These are phyloP conservation scores for Parazoanthus atlanticus DNA, from an alignment of 92 coral and sea anemone genomes.

Conservation along the genomic window DNA sequence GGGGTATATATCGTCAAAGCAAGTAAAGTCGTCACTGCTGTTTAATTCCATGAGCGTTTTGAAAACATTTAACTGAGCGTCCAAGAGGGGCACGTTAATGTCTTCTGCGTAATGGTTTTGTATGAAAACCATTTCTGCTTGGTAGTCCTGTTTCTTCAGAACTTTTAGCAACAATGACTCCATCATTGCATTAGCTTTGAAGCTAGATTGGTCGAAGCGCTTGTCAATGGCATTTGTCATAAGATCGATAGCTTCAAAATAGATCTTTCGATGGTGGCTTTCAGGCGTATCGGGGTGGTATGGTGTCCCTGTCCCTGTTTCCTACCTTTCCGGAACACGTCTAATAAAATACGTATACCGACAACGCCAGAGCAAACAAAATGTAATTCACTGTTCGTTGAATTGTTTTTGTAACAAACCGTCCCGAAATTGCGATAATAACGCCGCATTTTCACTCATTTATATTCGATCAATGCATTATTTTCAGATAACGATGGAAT, in stretches of 20 bases:
- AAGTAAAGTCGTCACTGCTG: conserved; percentile 51
- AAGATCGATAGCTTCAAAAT: conserved; percentile 48
- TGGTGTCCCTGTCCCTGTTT: conserved; percentile 63
- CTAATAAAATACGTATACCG: not conserved
- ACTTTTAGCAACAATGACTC: too few relatives aligned
- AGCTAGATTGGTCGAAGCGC: conserved; percentile 62
- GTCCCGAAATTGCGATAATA: too few relatives aligned
- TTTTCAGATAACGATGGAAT: too few relatives aligned
- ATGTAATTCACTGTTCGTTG: too few relatives aligned
- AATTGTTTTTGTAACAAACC: too few relatives aligned
- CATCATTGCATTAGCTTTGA: too few relatives aligned
- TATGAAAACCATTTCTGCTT: conserved; percentile 56
- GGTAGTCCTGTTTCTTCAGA: too few relatives aligned
- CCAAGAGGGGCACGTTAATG: conserved; percentile 51
- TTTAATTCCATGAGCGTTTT: conserved; percentile 54
- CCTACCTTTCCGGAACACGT: conserved; percentile 63
- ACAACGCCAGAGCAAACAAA: too few relatives aligned
- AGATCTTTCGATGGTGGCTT: conserved; percentile 62
- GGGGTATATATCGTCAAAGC: conserved; percentile 56
- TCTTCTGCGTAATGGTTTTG: conserved; percentile 60
- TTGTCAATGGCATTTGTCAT: too few relatives aligned
- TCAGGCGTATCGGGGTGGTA: conserved; percentile 68
- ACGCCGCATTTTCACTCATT: too few relatives aligned
- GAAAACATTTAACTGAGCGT: conserved; percentile 59
- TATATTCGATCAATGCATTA: too few relatives aligned